These are phyloP conservation scores for Sisyra nigra DNA, from an alignment of 2,888 invertebrate species.

Conservation along the genomic window DNA sequence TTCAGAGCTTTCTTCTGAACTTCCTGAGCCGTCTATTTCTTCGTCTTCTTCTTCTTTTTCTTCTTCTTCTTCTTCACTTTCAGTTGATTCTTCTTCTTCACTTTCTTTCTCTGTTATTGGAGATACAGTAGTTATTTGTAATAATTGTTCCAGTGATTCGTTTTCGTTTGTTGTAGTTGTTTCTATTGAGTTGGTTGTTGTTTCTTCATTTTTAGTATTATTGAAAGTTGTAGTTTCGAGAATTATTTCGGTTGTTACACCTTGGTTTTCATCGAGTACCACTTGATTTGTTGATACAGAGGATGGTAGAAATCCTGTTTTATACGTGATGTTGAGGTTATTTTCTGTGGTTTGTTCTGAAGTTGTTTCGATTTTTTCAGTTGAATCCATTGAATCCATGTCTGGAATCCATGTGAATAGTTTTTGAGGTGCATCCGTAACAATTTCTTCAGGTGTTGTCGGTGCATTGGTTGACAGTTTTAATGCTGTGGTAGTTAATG, in stretches of 20 bases:
- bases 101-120: background rate
- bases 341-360: background rate
- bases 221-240: slow-evolving; percentile 8
- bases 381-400: background rate
- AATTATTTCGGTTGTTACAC: slow-evolving; percentile 6
- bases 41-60: background rate
- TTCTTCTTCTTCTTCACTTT: background rate
- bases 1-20: background rate
- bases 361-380: slow-evolving; percentile 1
- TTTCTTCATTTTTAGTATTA: slow-evolving; percentile 2
- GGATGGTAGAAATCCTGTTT: background rate
- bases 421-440: slow-evolving; percentile 8
- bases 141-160: slow-evolving; percentile 8
- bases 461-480: slow-evolving; percentile 6
- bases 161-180: slow-evolving; percentile 4
- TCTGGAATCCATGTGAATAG: slow-evolving; percentile 6
- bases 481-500: slow-evolving; percentile 2
- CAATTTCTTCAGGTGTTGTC: slow-evolving; percentile 9
- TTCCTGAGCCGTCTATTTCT: background rate
- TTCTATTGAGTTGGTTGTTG: background rate
- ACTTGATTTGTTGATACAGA: background rate
- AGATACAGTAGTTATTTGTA: background rate
- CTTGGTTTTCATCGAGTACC: background rate
- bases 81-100: background rate
- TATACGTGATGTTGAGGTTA: slow-evolving; percentile 6